phyloP scores from a whole-genome alignment of 2,797 vertebrate genomes.

The Sebastes hubbsi region DNA sequence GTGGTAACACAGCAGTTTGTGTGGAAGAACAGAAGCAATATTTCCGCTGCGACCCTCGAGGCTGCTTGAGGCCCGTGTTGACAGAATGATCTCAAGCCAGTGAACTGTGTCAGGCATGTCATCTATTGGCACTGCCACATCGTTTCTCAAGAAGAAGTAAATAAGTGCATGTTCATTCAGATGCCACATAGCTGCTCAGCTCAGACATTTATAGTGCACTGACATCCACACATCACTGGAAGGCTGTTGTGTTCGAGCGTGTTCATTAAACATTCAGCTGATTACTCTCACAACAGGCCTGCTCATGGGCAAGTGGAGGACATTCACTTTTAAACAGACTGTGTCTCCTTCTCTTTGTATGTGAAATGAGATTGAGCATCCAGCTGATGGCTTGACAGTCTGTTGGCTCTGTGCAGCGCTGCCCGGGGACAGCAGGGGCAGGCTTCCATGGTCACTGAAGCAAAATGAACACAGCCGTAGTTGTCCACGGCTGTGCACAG shows the following conservation, averaged over 20 bases:
- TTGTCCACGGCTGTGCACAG: slow-evolving; percentile 13
- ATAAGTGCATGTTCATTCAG: not conserved
- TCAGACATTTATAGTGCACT: not conserved
- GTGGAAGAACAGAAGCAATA: not conserved
- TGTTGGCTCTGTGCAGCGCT: slow-evolving; percentile 18
- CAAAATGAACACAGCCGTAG: slow-evolving; percentile 29
- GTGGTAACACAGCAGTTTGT: not conserved
- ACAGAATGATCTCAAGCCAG: slow-evolving; percentile 27
- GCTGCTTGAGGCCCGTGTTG: slow-evolving; percentile 4
- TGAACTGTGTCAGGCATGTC: slow-evolving; percentile 7
- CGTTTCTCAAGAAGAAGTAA: not conserved
- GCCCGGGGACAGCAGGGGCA: slow-evolving; percentile 2
- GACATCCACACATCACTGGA: not conserved
- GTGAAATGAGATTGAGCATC: slow-evolving; percentile 22
- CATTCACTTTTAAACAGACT: slow-evolving; percentile 1
- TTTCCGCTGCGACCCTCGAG: slow-evolving; percentile 13
- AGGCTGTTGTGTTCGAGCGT: not conserved
- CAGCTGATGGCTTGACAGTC: slow-evolving; percentile 15
- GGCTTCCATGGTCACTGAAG: slow-evolving; percentile 17
- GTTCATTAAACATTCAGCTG: slow-evolving; percentile 29
- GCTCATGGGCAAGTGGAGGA: slow-evolving; percentile 9
- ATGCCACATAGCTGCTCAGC: not conserved
- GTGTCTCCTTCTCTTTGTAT: slow-evolving; percentile 13
- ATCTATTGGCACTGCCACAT: slow-evolving; percentile 12
- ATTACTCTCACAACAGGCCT: slow-evolving; percentile 17